A percentile compares a stretch with the other conserved stretches of the same genome.
Evolutionary conservation across 2,888 invertebrate species (phyloP).

Genomic region (Rotaria socialis): DNA sequence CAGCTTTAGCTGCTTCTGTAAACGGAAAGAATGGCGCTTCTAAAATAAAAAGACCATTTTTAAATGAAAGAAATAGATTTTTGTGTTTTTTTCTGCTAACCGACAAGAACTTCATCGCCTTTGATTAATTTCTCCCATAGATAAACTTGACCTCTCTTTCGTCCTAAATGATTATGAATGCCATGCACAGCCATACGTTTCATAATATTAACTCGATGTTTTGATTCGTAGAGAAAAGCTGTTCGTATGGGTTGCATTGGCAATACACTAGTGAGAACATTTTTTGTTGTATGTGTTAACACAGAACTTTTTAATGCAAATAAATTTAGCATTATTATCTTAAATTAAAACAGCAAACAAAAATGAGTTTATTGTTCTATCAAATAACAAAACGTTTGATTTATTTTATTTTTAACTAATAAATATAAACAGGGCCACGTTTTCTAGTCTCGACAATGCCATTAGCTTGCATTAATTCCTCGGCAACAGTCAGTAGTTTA

Average conservation of each 20-base stretch:
- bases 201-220: conserved; percentile 11
- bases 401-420: neutral
- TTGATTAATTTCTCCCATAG: neutral
- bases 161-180: conserved; percentile 9
- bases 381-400: neutral
- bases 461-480: conserved; percentile 18
- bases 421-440: neutral
- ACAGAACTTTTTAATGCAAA: neutral
- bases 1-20: conserved; percentile 3
- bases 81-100: neutral
- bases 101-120: neutral
- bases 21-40: conserved; percentile 35
- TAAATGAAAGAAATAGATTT: too few relatives aligned
- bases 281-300: neutral
- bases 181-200: conserved; percentile 23
- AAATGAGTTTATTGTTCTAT: neutral
- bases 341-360: neutral
- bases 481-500: conserved; percentile 17
- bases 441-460: conserved; percentile 7
- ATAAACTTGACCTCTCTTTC: neutral
- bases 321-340: neutral
- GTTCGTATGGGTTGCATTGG: neutral
- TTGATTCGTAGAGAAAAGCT: conserved; percentile 12
- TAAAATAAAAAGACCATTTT: neutral
- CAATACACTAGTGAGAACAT: neutral